Percentiles rank a stretch among this genome's conserved stretches.
phyloP scores from a whole-genome alignment of 2,113 vertebrate genomes.

The Heterocephalus glaber region DNA sequence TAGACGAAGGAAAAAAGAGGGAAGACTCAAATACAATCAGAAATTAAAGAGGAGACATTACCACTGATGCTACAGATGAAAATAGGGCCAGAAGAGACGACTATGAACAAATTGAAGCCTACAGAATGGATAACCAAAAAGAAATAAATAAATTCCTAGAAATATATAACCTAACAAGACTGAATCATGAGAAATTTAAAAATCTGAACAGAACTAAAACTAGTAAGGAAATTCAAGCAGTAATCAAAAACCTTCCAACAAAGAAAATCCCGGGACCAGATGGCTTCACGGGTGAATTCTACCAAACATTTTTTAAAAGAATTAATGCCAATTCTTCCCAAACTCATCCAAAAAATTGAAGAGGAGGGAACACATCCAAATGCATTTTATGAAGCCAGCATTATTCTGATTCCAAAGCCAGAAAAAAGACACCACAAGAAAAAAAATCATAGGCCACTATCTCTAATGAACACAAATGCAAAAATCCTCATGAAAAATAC shows the following conservation, averaged over 20 bases:
- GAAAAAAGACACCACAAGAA: slow-evolving; percentile 26
- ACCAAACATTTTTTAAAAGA: slow-evolving; percentile 60
- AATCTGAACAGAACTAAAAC: not conserved
- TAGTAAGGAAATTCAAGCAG: not conserved
- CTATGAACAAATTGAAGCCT: not conserved
- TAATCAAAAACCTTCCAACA: slow-evolving; percentile 57
- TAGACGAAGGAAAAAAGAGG: not conserved
- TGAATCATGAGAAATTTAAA: slow-evolving; percentile 37
- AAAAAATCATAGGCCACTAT: not conserved
- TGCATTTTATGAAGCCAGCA: slow-evolving; percentile 46
- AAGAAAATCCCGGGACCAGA: slow-evolving; percentile 57
- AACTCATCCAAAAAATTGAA: slow-evolving; percentile 59
- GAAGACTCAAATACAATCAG: not conserved
- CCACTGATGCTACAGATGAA: not conserved
- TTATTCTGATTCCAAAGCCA: slow-evolving; percentile 51
- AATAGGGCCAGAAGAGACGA: not conserved
- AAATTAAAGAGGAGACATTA: not conserved
- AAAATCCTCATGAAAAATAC: not conserved
- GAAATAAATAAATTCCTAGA: not conserved
- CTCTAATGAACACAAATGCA: not conserved
- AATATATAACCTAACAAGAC: not conserved
- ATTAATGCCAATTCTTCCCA: slow-evolving; percentile 58
- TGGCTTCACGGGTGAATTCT: slow-evolving; percentile 57
- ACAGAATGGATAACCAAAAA: not conserved
- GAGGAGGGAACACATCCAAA: slow-evolving; percentile 50